Evolutionary conservation across 1,140 invertebrate species (phyloP), one percentile per base, ranked within the genome.

Genomic region (Eulimnadia texana): DNA sequence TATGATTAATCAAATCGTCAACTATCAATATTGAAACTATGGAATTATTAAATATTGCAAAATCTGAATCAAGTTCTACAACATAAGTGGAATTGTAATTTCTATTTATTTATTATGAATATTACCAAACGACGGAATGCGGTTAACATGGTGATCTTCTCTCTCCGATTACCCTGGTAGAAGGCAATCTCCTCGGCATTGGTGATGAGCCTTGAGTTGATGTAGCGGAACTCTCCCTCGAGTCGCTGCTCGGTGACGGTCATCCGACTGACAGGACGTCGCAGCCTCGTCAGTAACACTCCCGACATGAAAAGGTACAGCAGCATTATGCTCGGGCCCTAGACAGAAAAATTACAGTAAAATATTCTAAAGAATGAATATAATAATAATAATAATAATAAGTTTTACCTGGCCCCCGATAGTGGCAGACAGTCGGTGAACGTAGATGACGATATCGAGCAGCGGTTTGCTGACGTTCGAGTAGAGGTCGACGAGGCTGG

Each of bases 141-240:
- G 16, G 86, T 81, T 59, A 94, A 72, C 3, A 98, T 74, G 0
- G 88, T 97, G 20, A 86, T 72, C 72, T 93, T 89, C 73, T 98
- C 95, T 33, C 90, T 80, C 51, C 79, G 77, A 68, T 93, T 93
- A 66, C 93, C 93, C 75, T 93, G 81, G 72, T 98, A 98, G 74
- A 98, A 99, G 2, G 95, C 94, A 63, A 98, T 83, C 77, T 99
- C 96, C 76, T 99, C 96, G 20, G 93, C 92, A 74, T 98, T 97
- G 0, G 92, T 93, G 50, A 98, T 98, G 3, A 99, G 75, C 27
- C 96, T 78, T 6, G 93, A 93, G 73, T 98, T 95, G 22, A 98
- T 91, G 70, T 92, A 96, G 70, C 96, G 82, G 73, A 93, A 96
- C 79, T 99, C 94, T 63, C 95, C 96, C 77, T 99, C 96, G 10